Conservation (phyloP, 2,113 vertebrate species). For the Desmodus rotundus region DNA sequence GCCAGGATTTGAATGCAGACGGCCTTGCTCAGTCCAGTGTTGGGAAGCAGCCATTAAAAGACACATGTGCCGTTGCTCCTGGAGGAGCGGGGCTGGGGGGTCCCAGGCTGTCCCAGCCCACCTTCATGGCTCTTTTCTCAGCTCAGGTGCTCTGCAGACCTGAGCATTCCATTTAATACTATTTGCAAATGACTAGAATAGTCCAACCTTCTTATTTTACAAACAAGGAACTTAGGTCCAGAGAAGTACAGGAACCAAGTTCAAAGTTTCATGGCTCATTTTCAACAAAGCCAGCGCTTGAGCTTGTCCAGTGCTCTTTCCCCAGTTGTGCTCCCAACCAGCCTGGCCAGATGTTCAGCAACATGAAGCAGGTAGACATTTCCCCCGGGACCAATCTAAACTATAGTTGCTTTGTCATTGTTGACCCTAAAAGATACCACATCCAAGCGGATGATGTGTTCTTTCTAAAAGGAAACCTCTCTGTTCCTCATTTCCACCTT, state of each 20-base stretch:
- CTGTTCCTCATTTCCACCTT: not conserved
- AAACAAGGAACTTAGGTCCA: not conserved
- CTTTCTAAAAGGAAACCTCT: not conserved
- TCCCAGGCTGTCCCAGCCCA: not conserved
- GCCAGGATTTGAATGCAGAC: not conserved
- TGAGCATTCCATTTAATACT: not conserved
- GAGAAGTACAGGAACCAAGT: not conserved
- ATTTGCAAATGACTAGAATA: not conserved
- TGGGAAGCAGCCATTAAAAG: conserved; percentile 9
- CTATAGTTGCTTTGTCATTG: conserved; percentile 12
- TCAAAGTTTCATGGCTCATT: not conserved
- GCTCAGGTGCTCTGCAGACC: not conserved
- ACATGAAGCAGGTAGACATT: conserved; percentile 15
- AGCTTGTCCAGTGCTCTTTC: not conserved
- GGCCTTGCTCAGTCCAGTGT: not conserved
- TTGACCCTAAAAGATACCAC: not conserved
- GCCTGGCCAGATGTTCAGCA: not conserved
- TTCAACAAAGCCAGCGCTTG: not conserved
- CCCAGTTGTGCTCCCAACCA: not conserved
- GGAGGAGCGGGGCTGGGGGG: not conserved
- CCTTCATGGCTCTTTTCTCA: not conserved
- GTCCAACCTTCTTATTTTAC: not conserved
- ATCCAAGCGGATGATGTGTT: not conserved
- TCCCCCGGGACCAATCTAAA: not conserved
- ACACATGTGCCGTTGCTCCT: not conserved